phyloP scores from a whole-genome alignment of 2,888 invertebrate species.

The Linnaemya vulpina region DNA sequence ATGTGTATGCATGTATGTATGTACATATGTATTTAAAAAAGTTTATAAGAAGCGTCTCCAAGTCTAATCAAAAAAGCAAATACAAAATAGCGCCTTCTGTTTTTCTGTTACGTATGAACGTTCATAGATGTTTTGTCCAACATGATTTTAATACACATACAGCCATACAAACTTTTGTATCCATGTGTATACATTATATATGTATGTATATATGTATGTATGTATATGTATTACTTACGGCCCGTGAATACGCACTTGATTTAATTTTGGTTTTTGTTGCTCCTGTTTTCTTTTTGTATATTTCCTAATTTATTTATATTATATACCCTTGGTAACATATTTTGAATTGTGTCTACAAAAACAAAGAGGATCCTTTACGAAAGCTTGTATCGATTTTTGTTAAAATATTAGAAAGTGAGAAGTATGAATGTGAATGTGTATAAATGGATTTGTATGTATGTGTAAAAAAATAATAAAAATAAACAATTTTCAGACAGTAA shows the following conservation, averaged over 20 bases:
- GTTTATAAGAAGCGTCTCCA: constrained; percentile 24
- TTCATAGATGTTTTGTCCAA: background rate
- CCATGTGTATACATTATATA: too few species aligned
- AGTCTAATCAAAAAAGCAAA: constrained; percentile 36
- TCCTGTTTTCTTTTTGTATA: background rate
- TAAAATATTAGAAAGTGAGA: constrained; percentile 11
- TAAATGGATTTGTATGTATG: background rate
- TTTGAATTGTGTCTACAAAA: constrained; percentile 11
- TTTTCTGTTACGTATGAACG: background rate
- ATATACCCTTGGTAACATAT: constrained; percentile 23
- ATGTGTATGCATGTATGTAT: background rate
- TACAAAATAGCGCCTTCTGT: constrained; percentile 6
- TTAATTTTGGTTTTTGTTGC: constrained; percentile 13
- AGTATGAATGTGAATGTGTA: background rate
- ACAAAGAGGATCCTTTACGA: constrained; percentile 1
- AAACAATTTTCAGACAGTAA: background rate
- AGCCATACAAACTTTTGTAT: too few species aligned
- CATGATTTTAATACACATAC: background rate
- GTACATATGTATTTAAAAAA: background rate
- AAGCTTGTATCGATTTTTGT: constrained; percentile 5
- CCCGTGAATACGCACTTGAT: constrained; percentile 13
- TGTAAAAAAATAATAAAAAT: background rate
- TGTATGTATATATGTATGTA: too few species aligned
- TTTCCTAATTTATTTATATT: constrained; percentile 17
- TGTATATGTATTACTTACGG: background rate